Percentiles rank a stretch among this genome's conserved stretches.
phyloP scores from a whole-genome alignment of 1,140 invertebrate genomes.

The Idris sp. region DNA sequence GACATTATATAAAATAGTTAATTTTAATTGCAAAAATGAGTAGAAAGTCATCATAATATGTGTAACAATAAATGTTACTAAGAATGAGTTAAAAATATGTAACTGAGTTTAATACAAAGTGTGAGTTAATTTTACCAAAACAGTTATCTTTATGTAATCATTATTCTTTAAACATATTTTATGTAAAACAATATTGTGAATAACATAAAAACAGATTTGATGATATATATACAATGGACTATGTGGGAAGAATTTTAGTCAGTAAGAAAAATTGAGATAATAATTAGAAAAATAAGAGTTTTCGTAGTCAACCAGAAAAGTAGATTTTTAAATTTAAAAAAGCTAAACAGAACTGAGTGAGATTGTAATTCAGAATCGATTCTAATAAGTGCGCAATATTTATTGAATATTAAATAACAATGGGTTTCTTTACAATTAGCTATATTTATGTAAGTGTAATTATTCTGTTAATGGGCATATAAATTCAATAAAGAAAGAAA shows the following conservation, averaged over 20 bases:
- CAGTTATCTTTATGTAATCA: too few relatives aligned
- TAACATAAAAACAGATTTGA: slow-evolving; percentile 12
- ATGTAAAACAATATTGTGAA: slow-evolving; percentile 33
- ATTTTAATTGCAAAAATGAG: too few relatives aligned
- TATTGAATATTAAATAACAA: slow-evolving; percentile 63
- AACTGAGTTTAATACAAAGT: too few relatives aligned
- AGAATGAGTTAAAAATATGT: too few relatives aligned
- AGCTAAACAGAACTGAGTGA: slow-evolving; percentile 24
- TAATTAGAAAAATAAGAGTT: slow-evolving; percentile 76
- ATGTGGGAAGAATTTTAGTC: slow-evolving; percentile 55
- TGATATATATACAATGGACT: slow-evolving; percentile 20
- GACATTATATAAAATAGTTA: too few relatives aligned
- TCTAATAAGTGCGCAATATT: slow-evolving; percentile 19
- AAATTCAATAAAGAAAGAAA: slow-evolving; percentile 72
- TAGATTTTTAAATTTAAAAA: too few relatives aligned
- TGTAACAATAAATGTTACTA: too few relatives aligned
- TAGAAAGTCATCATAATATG: too few relatives aligned
- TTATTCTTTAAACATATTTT: not conserved
- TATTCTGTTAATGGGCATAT: slow-evolving; percentile 68
- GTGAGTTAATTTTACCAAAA: too few relatives aligned
- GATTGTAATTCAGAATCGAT: slow-evolving; percentile 42
- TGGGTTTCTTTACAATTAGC: slow-evolving; percentile 64
- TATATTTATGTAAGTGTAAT: slow-evolving; percentile 68
- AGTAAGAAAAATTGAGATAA: slow-evolving; percentile 75
- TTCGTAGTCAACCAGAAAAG: slow-evolving; percentile 4